Evolutionary conservation across 2,888 invertebrate species (phyloP), one percentile per base, ranked within the genome.

Genomic region (Steinernema scapterisci): DNA sequence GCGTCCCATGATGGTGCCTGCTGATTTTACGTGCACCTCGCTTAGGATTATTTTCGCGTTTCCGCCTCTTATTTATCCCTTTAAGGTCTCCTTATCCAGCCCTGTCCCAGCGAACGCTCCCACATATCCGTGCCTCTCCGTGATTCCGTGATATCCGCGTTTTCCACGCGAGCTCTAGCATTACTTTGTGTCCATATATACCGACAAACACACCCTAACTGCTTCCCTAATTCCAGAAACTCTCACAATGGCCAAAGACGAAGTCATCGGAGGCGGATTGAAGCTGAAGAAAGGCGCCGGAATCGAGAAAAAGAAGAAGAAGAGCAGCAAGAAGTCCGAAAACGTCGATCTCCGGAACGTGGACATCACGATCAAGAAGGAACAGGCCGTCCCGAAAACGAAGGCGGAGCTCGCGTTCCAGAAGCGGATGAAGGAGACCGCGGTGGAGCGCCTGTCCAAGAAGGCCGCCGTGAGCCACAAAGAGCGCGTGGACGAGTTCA

Each of bases 401-500:
- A 79, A 80, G 71, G 84, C 87, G 13, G 84, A 87, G 76, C 70
- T 84, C 72, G 83, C 85, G n/a, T 87, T 86, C 75, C 80, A 86
- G 73, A 79, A 81, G 54, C 79, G 85, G 51, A 82, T 83, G 44
- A 76, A 79, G 27, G 84, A 84, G 11, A 86, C 81, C 6, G 84
- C 84, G 72, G 85, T 84, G 70, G 77, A 76, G 77, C 78, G 82
- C 71, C 79, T 86, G 76, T 74, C 82, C 72, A 84, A 83, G 74
- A 81, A 84, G 75, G 84, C 85, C 0, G 83, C 81, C 27, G 81
- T 83, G 27, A 82, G 82, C 45, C 86, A 86, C 77, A 80, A 84
- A 25, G 86, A 86, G 75, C 83, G 83, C 54, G 85, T 86, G 44
- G 86, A 86, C 70, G 76, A 83, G 73, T 86, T 87, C 81, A 86